Conservation (phyloP, 1,140 invertebrate species). For the Colletes latitarsis region DNA sequence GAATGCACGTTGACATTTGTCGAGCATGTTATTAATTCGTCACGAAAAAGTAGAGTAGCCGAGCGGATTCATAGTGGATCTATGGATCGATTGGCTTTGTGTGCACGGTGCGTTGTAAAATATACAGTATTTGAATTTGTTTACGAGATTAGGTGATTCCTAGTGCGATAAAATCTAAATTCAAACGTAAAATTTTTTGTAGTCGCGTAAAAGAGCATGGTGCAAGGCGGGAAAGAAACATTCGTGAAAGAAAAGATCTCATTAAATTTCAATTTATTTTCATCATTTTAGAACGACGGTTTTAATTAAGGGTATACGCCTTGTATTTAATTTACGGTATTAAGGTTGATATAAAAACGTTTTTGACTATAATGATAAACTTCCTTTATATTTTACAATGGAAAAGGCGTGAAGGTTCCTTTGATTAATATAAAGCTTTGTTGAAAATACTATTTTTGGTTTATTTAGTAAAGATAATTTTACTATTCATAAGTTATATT, state of each 20-base stretch:
- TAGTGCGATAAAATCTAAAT: background rate
- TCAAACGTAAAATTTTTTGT: background rate
- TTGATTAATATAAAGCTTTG: background rate
- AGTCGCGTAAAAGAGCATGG: background rate
- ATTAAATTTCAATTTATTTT: background rate
- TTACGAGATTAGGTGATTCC: background rate
- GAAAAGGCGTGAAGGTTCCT: slow-evolving; percentile 7
- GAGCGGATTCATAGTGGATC: background rate
- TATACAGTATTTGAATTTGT: background rate
- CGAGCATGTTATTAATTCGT: slow-evolving; percentile 5
- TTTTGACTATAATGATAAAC: background rate
- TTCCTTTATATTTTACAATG: background rate
- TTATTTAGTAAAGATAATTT: slow-evolving; percentile 21
- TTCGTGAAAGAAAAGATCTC: slow-evolving; percentile 7
- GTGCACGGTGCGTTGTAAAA: background rate
- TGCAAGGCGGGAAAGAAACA: background rate
- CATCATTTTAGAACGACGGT: background rate
- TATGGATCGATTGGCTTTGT: background rate
- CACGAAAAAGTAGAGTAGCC: background rate
- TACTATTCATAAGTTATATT: slow-evolving; percentile 8
- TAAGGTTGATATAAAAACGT: background rate
- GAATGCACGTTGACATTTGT: background rate
- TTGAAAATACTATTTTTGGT: background rate
- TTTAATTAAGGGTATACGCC: background rate
- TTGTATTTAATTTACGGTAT: slow-evolving; percentile 2